phyloP scores from a whole-genome alignment of 2,797 vertebrate species.

The Falco columbarius region DNA sequence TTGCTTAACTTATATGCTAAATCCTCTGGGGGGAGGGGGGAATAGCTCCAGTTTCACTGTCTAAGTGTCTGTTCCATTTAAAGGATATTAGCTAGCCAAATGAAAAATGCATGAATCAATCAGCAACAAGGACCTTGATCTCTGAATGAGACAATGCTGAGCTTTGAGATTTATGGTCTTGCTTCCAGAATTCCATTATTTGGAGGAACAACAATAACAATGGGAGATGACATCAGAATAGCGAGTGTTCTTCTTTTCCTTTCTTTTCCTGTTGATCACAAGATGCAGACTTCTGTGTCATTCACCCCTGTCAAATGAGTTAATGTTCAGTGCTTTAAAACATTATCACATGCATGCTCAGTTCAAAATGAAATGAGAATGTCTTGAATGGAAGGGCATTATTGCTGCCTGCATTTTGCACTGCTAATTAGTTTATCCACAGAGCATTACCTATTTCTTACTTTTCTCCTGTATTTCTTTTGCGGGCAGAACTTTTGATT shows the following conservation, averaged over 20 bases:
- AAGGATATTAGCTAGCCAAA: constrained; percentile 75
- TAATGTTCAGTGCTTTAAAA: constrained; percentile 30
- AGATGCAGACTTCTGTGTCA: constrained; percentile 73
- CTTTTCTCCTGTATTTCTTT: not conserved
- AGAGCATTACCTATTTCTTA: not conserved
- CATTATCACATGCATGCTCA: not conserved
- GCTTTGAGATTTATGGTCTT: constrained; percentile 75
- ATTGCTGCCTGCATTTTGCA: not conserved
- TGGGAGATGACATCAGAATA: constrained; percentile 73
- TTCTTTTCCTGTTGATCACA: constrained; percentile 69
- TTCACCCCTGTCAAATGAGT: constrained; percentile 35
- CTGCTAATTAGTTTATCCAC: not conserved
- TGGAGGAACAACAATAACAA: constrained; percentile 73
- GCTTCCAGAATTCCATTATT: constrained; percentile 75
- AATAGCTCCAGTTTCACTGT: constrained; percentile 43
- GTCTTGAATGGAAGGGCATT: not conserved
- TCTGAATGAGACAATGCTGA: constrained; percentile 66
- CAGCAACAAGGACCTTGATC: constrained; percentile 64
- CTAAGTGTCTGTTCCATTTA: constrained; percentile 66
- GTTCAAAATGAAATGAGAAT: constrained; percentile 23
- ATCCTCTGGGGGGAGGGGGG: not conserved
- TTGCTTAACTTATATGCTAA: constrained; percentile 13
- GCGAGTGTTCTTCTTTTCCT: constrained; percentile 28
- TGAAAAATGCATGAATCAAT: constrained; percentile 73
- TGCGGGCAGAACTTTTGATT: not conserved